Evolutionary conservation across 2,888 invertebrate genomes (phyloP), one percentile per base, ranked within the genome.

Genomic region (Rhagium mordax): DNA sequence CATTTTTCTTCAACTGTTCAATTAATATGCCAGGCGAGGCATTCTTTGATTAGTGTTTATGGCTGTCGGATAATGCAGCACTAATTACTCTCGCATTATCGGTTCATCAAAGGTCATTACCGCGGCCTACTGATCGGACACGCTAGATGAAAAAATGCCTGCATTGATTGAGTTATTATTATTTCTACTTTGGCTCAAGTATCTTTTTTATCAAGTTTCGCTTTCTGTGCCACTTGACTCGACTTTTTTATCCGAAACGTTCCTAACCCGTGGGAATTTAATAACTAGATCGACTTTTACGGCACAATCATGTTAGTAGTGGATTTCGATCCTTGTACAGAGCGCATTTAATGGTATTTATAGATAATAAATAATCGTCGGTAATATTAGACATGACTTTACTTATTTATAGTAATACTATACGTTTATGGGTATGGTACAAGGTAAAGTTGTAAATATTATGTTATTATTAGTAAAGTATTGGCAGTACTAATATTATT

Each of bases 61-160:
- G 62, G 55, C 64, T 61, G 41, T 68, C 59, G 61, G 47, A 53
- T 62, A 53, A 64, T 59, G 65, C 48, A 48, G 59, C 48, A 66
- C 71, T 64, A 71, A 71, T 71, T 71, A 59, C 55, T 1, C 53
- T 29, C n/a, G 20, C 65, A 65, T 65, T 65, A 70, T 70, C 27
- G 72, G 71, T 74, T 76, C 69, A 74, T 76, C 74, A 74, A 65
- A 74, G 77, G 77, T 74, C 72, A 77, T 77, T 77, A 77, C 74
- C 77, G 70, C 67, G 74, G 77, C 70, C 72, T 72, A 72, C 68
- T 74, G 74, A 68, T 72, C 53, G 18, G 21, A 47, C 53, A 68
- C 21, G 13, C 41, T 53, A 18, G n/a, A 21, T n/a, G 27, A 15
- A 41, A 24, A 61, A 41, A 55, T 47, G 62, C 41, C 62, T 47